Evolutionary conservation across 2,113 vertebrate species (phyloP), one percentile per base, ranked within the genome.

Genomic region (Meleagris gallopavo): DNA sequence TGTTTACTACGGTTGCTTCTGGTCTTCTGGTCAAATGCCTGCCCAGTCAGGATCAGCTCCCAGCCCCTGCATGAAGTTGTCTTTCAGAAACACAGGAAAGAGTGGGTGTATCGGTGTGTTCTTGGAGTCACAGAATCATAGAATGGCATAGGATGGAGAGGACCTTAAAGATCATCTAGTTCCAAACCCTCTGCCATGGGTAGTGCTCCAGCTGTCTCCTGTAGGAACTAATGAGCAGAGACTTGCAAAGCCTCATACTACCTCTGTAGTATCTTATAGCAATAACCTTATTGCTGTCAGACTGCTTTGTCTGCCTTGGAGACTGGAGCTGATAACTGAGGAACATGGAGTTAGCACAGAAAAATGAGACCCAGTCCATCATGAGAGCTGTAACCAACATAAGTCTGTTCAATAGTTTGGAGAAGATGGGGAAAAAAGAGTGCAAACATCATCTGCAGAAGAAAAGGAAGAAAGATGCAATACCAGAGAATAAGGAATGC

Each of bases 1-100:
- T 88, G 0, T 0, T 40, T 73, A 0, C 40, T 40, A 0, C 7
- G 9, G 13, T 36, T 71, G 22, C 12, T 20, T 61, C 17, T 4
- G 2, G 3, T 57, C 12, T 20, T 61, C 17, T 4, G 2, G 3
- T 57, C 34, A 30, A 15, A 8, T 5, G 0, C 9, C 41, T 72
- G 6, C 32, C 55, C 40, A 3, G 19, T 5, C 0, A 0, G 4
- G 22, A 19, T 21, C 4, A n/a, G 4, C 13, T 46, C 25, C 29
- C 34, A 46, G 10, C 9, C 2, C 0, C 15, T 20, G 21, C 11
- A 10, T 4, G n/a, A 24, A 6, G 4, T 43, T 60, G 36, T 32
- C 18, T 19, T 52, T 34, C 30, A 29, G 11, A 9, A 46, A 3
- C 3, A 5, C 1, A 65, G 55, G 16, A 20, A 20, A 48, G 13